Conservation (phyloP, 2,113 vertebrate species). For the Ursus arctos region DNA sequence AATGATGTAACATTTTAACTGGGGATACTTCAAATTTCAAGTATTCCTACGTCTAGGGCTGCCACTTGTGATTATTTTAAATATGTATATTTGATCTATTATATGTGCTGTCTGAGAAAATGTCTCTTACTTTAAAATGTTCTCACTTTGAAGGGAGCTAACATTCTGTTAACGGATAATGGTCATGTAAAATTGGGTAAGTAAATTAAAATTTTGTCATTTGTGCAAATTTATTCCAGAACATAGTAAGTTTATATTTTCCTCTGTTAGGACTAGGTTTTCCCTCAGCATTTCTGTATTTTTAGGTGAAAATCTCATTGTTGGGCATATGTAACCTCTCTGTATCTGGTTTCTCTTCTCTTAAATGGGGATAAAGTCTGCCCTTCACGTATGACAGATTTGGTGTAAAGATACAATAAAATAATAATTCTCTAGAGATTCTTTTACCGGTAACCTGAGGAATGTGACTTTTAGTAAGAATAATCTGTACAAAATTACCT, state of each 20-base stretch:
- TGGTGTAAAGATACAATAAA: constrained; percentile 6
- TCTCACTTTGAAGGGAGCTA: constrained; percentile 94
- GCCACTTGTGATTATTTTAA: constrained; percentile 51
- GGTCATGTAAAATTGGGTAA: constrained; percentile 99
- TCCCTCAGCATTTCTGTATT: background rate
- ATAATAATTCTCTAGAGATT: background rate
- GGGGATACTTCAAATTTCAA: constrained; percentile 8
- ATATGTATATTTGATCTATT: constrained; percentile 42
- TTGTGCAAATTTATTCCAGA: constrained; percentile 20
- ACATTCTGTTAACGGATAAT: constrained; percentile 99
- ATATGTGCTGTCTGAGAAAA: constrained; percentile 34
- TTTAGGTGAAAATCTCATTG: background rate
- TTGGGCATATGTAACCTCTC: background rate
- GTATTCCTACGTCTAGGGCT: background rate
- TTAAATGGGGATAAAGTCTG: background rate
- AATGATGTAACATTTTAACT: constrained; percentile 51
- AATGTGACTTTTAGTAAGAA: constrained; percentile 28
- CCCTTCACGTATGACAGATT: background rate
- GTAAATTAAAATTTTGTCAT: constrained; percentile 76
- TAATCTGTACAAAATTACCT: background rate
- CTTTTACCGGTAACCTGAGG: background rate
- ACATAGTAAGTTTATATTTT: constrained; percentile 1
- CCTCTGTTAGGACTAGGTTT: background rate
- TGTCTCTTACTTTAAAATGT: constrained; percentile 69
- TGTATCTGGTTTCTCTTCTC: background rate